These are phyloP conservation scores for Rhynchomys soricoides DNA, from an alignment of 2,113 vertebrate species.

Conservation along the genomic window DNA sequence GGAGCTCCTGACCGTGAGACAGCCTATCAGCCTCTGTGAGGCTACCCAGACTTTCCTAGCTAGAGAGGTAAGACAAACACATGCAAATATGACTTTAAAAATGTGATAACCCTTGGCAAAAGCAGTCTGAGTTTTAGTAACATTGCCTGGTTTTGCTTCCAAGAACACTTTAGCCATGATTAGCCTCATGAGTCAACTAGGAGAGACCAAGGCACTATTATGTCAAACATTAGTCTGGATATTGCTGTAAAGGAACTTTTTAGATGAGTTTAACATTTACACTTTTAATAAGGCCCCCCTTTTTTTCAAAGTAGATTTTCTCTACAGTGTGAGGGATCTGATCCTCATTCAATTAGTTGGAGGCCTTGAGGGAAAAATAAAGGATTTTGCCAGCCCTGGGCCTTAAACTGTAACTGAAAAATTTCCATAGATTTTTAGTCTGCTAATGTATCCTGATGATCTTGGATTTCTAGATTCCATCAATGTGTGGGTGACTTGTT, in stretches of 20 bases:
- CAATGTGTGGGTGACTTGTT: neutral
- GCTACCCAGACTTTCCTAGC: slow-evolving; percentile 26
- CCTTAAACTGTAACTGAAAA: neutral
- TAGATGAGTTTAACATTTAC: neutral
- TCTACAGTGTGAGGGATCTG: neutral
- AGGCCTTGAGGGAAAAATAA: neutral
- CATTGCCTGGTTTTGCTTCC: neutral
- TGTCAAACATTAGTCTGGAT: slow-evolving; percentile 3
- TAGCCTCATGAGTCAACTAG: neutral
- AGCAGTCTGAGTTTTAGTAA: neutral
- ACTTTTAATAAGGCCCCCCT: neutral
- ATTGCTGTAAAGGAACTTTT: neutral
- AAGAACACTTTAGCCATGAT: neutral
- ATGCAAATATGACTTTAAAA: neutral
- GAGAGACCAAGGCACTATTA: neutral
- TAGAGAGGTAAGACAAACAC: neutral
- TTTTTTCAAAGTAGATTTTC: slow-evolving; percentile 41
- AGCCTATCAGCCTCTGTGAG: neutral
- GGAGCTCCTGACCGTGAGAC: neutral
- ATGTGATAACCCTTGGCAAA: neutral
- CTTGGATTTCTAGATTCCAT: neutral
- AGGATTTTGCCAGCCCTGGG: neutral
- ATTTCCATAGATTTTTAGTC: neutral
- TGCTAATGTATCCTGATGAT: neutral
- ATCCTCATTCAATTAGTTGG: neutral